phyloP scores from a whole-genome alignment of 2,888 invertebrate genomes.

The Eupithecia subumbrata region DNA sequence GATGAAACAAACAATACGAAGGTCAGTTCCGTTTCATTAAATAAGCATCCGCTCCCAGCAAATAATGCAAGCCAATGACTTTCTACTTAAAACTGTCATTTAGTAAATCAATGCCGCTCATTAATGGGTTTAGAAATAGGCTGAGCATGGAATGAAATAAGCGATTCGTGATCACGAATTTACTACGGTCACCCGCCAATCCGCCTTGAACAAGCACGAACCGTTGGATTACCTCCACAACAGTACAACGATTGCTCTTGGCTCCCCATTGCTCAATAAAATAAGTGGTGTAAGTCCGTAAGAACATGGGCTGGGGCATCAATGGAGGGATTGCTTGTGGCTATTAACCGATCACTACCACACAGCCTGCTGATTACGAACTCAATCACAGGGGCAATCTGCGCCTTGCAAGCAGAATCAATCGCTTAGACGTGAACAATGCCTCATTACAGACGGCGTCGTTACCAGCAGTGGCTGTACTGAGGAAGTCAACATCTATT shows the following conservation, averaged over 20 bases:
- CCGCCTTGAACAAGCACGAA: slow-evolving; percentile 58
- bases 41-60: slow-evolving; percentile 59
- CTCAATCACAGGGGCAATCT: slow-evolving; percentile 61
- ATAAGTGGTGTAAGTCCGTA: slow-evolving; percentile 65
- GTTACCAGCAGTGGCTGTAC: slow-evolving; percentile 71
- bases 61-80: slow-evolving; percentile 44
- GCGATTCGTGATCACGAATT: slow-evolving; percentile 68
- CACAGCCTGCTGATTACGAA: slow-evolving; percentile 55
- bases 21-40: slow-evolving; percentile 44
- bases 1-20: slow-evolving; percentile 29
- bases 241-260: slow-evolving; percentile 57
- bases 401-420: slow-evolving; percentile 69
- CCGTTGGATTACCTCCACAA: slow-evolving; percentile 47
- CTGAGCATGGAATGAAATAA: slow-evolving; percentile 43
- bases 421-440: slow-evolving; percentile 76
- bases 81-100: background rate
- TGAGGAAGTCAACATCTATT: slow-evolving; percentile 84
- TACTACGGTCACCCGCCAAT: slow-evolving; percentile 51
- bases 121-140: slow-evolving; percentile 36
- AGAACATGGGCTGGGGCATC: slow-evolving; percentile 67
- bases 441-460: slow-evolving; percentile 74
- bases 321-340: slow-evolving; percentile 44
- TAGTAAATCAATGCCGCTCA: slow-evolving; percentile 6
- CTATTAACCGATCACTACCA: slow-evolving; percentile 42
- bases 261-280: slow-evolving; percentile 62